A percentile compares a stretch with the other conserved stretches of the same genome.
phyloP scores from a whole-genome alignment of 2,113 vertebrate species.

The Sceloporus undulatus region DNA sequence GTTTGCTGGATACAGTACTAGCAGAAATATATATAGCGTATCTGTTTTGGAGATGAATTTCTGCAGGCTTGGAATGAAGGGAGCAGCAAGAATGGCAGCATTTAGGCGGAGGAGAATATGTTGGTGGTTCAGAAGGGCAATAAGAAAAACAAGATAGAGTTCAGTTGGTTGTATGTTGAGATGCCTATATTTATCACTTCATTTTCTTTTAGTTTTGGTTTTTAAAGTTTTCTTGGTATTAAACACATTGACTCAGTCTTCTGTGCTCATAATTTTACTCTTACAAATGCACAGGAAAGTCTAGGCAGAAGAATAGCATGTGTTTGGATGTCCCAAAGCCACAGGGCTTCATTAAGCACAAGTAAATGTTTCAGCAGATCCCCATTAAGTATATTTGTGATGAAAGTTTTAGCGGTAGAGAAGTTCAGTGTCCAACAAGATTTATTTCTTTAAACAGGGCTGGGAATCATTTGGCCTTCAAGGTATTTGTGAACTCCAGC shows the following conservation, averaged over 20 bases:
- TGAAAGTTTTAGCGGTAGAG: neutral
- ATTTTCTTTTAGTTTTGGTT: neutral
- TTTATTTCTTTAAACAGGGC: neutral
- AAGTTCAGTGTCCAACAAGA: neutral
- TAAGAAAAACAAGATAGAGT: neutral
- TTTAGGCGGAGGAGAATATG: neutral
- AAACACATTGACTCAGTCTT: constrained; percentile 3
- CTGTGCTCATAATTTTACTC: neutral
- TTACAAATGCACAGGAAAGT: neutral
- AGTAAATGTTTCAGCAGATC: constrained; percentile 11
- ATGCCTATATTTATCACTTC: neutral
- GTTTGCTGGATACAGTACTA: neutral
- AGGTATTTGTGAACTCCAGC: too few species aligned
- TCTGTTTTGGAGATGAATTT: neutral
- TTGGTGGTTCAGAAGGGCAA: neutral
- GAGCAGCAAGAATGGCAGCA: neutral
- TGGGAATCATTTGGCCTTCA: too few species aligned
- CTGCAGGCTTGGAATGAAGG: neutral
- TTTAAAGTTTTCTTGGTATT: neutral
- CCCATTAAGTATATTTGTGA: neutral
- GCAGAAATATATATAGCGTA: neutral
- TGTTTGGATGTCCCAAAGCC: neutral
- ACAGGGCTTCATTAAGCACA: neutral
- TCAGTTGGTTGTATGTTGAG: neutral
- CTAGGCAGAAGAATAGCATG: neutral